Conservation (phyloP, 2,113 vertebrate species). For the Rutilus rutilus region DNA sequence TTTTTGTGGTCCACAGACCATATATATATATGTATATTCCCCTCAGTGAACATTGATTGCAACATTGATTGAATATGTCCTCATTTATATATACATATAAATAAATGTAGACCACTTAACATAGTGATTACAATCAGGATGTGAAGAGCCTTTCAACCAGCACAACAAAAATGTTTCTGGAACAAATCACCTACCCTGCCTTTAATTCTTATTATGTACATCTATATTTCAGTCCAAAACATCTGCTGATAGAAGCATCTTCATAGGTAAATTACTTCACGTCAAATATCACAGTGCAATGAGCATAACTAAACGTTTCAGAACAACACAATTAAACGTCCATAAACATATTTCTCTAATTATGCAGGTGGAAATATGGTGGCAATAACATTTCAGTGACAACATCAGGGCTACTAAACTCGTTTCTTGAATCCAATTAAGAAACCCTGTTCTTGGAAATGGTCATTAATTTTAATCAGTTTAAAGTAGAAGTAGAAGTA, state of each 20-base stretch:
- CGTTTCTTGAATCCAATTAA: slow-evolving; percentile 41
- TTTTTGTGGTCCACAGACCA: no score
- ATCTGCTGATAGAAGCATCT: background rate
- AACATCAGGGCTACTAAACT: background rate
- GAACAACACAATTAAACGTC: background rate
- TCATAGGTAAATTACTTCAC: background rate
- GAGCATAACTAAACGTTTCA: background rate
- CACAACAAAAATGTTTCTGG: no score
- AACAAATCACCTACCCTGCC: no score
- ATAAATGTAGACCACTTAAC: no score
- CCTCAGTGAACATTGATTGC: no score
- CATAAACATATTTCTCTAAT: background rate
- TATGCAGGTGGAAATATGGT: background rate
- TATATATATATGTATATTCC: no score
- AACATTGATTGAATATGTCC: no score
- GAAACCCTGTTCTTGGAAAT: slow-evolving; percentile 39
- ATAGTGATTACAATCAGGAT: no score
- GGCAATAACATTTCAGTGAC: background rate
- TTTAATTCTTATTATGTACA: background rate
- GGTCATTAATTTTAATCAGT: slow-evolving; percentile 49
- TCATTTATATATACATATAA: no score
- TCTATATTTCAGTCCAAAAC: background rate
- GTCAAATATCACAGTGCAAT: background rate
- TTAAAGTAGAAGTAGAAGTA: background rate
- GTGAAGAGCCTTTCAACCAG: no score